Evolutionary conservation across 2,797 vertebrate genomes (phyloP).

Genomic region (Tadarida brasiliensis): DNA sequence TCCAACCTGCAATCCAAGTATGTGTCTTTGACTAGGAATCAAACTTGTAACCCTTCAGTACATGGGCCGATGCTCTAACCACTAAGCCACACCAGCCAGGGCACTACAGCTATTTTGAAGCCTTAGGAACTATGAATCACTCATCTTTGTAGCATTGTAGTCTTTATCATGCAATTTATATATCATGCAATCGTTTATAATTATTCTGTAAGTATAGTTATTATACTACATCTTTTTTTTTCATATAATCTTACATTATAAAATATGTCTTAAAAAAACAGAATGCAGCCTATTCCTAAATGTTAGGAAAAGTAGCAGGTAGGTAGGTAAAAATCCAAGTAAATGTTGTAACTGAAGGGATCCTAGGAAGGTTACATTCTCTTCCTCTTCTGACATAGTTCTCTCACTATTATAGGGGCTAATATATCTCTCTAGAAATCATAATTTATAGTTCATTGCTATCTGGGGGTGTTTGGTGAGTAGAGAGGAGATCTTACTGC

Average conservation of each 20-base stretch:
- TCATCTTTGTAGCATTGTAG: background rate
- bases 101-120: background rate
- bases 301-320: background rate
- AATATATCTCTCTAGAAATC: background rate
- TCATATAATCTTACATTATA: background rate
- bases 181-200: background rate
- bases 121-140: background rate
- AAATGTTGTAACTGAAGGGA: background rate
- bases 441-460: background rate
- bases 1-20: too few relatives aligned
- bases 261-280: conserved; percentile 3
- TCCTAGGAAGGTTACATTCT: background rate
- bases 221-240: background rate
- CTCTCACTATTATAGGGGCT: background rate
- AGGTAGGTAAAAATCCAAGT: conserved; percentile 7
- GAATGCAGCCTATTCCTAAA: background rate
- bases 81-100: too few relatives aligned
- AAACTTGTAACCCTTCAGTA: too few relatives aligned
- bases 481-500: background rate
- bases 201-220: background rate
- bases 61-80: too few relatives aligned
- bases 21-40: too few relatives aligned
- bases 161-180: background rate
- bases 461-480: background rate
- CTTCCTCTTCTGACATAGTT: background rate